A percentile compares a stretch with the other conserved stretches of the same genome.
phyloP scores from a whole-genome alignment of 2,888 invertebrate species.

The Metalampra italica region DNA sequence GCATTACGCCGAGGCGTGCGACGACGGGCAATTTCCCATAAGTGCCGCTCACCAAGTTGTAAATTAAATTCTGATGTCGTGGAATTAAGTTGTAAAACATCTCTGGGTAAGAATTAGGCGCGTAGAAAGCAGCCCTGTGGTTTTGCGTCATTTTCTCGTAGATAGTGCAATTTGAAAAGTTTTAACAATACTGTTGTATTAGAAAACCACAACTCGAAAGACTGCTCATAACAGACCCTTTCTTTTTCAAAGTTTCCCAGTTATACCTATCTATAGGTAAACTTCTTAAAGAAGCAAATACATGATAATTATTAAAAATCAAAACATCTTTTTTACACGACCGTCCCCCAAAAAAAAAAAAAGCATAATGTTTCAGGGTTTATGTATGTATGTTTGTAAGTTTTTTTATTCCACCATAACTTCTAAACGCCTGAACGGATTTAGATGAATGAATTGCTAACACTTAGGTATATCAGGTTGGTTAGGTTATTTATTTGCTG shows the following conservation, averaged over 20 bases:
- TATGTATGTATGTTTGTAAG: no score
- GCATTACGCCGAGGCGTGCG: conserved; percentile 28
- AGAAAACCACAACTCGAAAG: conserved; percentile 11
- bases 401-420: no score
- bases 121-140: conserved; percentile 26
- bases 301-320: no score
- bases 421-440: no score
- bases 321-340: no score
- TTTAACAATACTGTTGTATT: conserved; percentile 18
- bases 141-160: conserved; percentile 29
- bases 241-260: background rate
- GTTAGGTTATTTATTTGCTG: no score
- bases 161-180: conserved; percentile 18
- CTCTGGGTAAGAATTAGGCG: conserved; percentile 30
- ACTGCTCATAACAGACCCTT: background rate
- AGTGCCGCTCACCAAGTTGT: conserved; percentile 45
- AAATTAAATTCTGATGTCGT: conserved; percentile 62
- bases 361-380: no score
- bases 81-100: conserved; percentile 50
- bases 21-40: conserved; percentile 43
- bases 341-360: no score
- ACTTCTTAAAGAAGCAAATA: no score
- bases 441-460: no score
- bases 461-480: no score
- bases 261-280: background rate